Percentiles rank a stretch among this genome's conserved stretches.
These are phyloP conservation scores for Isurus oxyrinchus DNA, from an alignment of 2,113 vertebrate genomes.

Conservation along the genomic window DNA sequence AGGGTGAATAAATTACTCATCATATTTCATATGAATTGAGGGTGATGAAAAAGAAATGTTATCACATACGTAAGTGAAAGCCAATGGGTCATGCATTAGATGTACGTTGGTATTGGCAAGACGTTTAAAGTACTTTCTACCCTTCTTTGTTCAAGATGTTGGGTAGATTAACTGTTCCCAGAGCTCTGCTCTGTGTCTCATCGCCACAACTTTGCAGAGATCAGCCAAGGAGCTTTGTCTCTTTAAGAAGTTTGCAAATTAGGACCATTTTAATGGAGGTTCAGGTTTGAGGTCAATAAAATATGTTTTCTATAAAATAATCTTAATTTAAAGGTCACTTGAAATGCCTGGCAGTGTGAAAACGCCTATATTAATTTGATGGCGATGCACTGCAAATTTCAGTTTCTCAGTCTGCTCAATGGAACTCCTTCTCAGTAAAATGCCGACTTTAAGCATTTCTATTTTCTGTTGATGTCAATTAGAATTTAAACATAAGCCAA, in stretches of 20 bases:
- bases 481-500: constrained; percentile 15
- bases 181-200: not conserved
- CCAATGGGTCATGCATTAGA: not conserved
- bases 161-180: not conserved
- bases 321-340: not conserved
- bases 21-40: not conserved
- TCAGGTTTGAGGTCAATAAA: not conserved
- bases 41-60: not conserved
- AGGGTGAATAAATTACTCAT: not conserved
- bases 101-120: not conserved
- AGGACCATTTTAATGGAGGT: not conserved
- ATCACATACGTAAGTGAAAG: not conserved
- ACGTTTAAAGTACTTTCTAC: not conserved
- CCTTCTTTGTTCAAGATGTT: not conserved
- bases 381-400: not conserved
- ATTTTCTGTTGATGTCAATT: not conserved
- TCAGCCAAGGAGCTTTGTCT: not conserved
- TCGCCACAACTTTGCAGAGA: not conserved
- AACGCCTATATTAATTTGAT: not conserved
- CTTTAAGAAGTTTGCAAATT: not conserved
- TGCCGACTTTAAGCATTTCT: not conserved
- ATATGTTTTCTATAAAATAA: not conserved
- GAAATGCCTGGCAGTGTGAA: not conserved
- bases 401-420: not conserved
- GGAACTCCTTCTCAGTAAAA: not conserved